These are phyloP conservation scores for Otus scops DNA, from an alignment of 2,797 vertebrate species.

Conservation along the genomic window DNA sequence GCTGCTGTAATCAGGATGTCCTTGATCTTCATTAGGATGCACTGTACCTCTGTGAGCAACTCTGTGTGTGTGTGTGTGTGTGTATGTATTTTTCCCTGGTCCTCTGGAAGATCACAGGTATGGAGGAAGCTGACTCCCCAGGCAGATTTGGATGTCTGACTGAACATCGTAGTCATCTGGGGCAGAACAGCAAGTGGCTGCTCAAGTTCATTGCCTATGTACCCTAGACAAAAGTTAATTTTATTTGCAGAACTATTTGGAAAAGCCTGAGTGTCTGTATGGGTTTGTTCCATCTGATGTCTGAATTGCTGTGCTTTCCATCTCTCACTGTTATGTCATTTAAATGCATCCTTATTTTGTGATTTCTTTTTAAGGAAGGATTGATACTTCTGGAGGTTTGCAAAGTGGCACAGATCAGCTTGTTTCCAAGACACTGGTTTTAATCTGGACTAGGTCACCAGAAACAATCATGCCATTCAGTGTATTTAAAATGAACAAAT, in stretches of 20 bases:
- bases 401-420: neutral
- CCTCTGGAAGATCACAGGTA: neutral
- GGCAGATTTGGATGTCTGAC: neutral
- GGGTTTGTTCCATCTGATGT: neutral
- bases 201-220: fast-evolving
- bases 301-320: neutral
- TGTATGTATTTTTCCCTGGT: neutral
- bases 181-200: neutral
- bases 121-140: neutral
- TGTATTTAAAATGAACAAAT: neutral
- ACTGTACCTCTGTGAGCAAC: neutral
- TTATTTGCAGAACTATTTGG: neutral
- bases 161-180: fast-evolving
- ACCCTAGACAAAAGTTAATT: neutral
- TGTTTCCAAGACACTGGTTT: neutral
- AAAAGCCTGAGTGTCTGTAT: neutral
- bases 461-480: neutral
- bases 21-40: constrained; percentile 53
- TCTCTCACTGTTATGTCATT: neutral
- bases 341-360: neutral
- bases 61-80: neutral
- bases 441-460: neutral
- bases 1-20: constrained; percentile 45
- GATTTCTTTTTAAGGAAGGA: neutral
- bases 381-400: neutral